Evolutionary conservation across 2,888 invertebrate species (phyloP), one percentile per base, ranked within the genome.

Genomic region (Drosophila quinaria): DNA sequence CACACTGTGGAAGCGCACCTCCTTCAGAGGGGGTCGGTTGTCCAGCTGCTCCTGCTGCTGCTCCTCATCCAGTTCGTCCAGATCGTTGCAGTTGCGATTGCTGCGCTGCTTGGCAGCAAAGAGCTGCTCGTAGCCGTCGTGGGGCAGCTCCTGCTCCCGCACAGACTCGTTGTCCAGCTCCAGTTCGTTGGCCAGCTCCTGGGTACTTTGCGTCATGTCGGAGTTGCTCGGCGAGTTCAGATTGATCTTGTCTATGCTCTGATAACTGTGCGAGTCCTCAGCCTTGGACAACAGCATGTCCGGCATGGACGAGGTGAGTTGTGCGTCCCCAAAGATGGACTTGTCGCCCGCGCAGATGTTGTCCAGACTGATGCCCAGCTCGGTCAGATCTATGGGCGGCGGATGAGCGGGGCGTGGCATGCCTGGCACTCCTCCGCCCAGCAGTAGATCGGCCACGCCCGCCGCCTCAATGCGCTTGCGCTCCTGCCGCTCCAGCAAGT

Each of bases 291-390:
- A 64, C 58, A 91, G 74, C 87, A 91, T 91, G 90, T 95, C 95
- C 2, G 95, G 95, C 94, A 95, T 94, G 13, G 95, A 95, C 9
- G 95, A 94, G 1, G 93, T 92, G n/a, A 93, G 88, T 55, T 92
- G 91, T 4, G 91, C 82, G 66, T 93, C 93, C 2, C 91, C 91
- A 61, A 92, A 91, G 19, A 92, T 91, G 67, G 91, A 90, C 87
- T 92, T 92, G 55, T 93, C 93, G 69, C 88, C 92, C 1, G 93
- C 92, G 65, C 94, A 93, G 91, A 94, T 94, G 65, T 94, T 94
- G 69, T 94, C 94, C 74, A 94, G 90, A 65, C 92, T 93, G 33
- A 93, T 91, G 74, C 94, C 94, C 72, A 94, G 88, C 74, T 94
- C 94, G 0, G 94, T 94, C 35, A 94, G 90, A 84, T 94, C 94